A percentile compares a stretch with the other conserved stretches of the same genome.
These are phyloP conservation scores for Syrmaticus mikado DNA, from an alignment of 2,113 vertebrate genomes.

Conservation along the genomic window DNA sequence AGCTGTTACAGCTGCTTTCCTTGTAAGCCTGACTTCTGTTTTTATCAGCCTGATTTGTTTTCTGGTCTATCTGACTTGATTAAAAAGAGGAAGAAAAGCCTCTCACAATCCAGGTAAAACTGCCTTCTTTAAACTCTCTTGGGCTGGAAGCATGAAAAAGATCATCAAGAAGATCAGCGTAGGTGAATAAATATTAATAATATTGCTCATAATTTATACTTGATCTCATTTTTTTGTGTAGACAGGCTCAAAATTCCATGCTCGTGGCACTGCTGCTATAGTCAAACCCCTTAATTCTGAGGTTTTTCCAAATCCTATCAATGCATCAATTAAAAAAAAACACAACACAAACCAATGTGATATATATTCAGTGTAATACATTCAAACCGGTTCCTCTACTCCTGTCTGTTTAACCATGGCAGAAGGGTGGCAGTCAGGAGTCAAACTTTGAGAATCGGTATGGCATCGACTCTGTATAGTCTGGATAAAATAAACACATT, in stretches of 20 bases:
- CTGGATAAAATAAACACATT: constrained; percentile 14
- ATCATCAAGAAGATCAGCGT: constrained; percentile 50
- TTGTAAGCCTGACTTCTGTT: constrained; percentile 53
- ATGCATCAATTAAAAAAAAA: not conserved
- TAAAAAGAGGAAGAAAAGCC: constrained; percentile 49
- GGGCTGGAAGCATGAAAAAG: constrained; percentile 33
- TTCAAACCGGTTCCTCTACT: not conserved
- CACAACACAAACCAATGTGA: not conserved
- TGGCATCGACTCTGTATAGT: not conserved
- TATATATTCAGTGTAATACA: not conserved
- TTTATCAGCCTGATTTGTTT: constrained; percentile 71
- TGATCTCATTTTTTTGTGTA: constrained; percentile 35
- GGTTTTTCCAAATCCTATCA: not conserved
- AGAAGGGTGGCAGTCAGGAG: not conserved
- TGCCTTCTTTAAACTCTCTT: constrained; percentile 8
- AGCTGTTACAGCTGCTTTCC: constrained; percentile 67
- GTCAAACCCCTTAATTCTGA: constrained; percentile 14
- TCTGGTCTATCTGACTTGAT: constrained; percentile 48
- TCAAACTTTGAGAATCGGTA: not conserved
- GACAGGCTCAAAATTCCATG: not conserved
- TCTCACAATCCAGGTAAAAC: constrained; percentile 39
- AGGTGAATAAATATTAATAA: constrained; percentile 64
- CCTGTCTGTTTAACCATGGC: rapidly evolving
- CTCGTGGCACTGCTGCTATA: not conserved
- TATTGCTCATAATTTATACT: constrained; percentile 58